Conservation (phyloP, 2,113 vertebrate genomes). For the Tichodroma muraria region DNA sequence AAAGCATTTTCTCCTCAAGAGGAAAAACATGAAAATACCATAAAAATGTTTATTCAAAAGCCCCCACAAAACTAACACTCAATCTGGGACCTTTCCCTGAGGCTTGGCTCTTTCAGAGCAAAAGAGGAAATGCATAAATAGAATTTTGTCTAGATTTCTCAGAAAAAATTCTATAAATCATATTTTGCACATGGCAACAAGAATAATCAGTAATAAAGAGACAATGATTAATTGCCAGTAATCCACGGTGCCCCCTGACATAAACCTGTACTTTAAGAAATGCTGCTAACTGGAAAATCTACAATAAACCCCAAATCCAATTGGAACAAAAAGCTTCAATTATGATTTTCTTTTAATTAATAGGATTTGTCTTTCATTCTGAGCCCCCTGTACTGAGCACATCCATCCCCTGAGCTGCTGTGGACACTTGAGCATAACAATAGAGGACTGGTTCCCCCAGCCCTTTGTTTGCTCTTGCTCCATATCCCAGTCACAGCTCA, state of each 20-base stretch:
- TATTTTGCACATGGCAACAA: background rate
- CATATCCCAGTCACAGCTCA: background rate
- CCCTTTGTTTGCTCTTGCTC: constrained; percentile 49
- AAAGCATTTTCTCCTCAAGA: background rate
- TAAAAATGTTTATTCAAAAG: background rate
- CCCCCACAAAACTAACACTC: background rate
- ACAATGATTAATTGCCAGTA: background rate
- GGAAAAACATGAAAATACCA: background rate
- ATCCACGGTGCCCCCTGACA: background rate
- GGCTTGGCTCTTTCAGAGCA: background rate
- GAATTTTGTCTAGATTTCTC: background rate
- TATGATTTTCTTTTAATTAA: background rate
- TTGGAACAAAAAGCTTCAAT: background rate
- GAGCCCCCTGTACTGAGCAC: background rate
- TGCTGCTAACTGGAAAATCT: background rate
- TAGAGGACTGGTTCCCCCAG: constrained; percentile 19
- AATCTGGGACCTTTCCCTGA: background rate
- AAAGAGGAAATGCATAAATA: background rate
- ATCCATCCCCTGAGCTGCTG: background rate
- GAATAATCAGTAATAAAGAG: background rate
- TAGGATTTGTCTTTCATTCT: background rate
- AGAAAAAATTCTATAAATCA: background rate
- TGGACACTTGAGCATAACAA: constrained; percentile 44
- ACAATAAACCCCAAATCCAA: background rate
- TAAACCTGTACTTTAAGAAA: background rate